Percentiles rank a stretch among this genome's conserved stretches.
Conservation (phyloP, 2,888 invertebrate genomes). For the Scaptomyza reducta region DNA sequence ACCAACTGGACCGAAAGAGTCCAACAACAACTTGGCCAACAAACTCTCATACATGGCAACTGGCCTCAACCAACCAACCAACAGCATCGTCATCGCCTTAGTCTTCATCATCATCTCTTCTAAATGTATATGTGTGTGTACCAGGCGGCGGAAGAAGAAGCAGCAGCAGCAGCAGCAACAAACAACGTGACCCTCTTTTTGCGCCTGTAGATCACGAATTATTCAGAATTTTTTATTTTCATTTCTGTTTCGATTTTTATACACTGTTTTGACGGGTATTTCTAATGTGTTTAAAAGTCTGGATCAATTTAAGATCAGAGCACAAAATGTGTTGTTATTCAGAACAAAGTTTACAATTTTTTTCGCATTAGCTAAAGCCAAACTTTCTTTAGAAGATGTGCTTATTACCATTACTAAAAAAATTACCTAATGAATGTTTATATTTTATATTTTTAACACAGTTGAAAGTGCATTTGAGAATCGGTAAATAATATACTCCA, state of each 20-base stretch:
- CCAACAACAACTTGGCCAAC: constrained; percentile 34
- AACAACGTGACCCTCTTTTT: constrained; percentile 83
- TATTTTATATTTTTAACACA: no score
- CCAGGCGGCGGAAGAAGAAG: constrained; percentile 13
- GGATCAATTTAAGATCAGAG: not conserved
- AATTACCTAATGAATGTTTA: not conserved
- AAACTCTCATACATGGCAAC: constrained; percentile 52
- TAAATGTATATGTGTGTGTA: not conserved
- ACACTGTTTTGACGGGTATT: constrained; percentile 22
- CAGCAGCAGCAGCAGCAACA: constrained; percentile 28
- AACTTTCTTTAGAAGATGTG: no score
- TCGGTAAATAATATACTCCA: constrained; percentile 21
- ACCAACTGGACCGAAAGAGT: constrained; percentile 30
- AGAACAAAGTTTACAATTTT: no score
- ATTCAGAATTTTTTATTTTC: constrained; percentile 73
- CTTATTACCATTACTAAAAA: no score
- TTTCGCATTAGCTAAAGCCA: no score
- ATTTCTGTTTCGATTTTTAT: constrained; percentile 34
- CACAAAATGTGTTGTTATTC: no score
- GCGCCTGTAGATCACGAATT: constrained; percentile 83
- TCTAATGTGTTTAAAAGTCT: not conserved
- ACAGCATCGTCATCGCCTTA: constrained; percentile 57
- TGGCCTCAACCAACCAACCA: constrained; percentile 50
- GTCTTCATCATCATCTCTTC: constrained; percentile 26
- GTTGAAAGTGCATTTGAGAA: constrained; percentile 22